Conservation (phyloP, 2,113 vertebrate species). For the Abramis brama region DNA sequence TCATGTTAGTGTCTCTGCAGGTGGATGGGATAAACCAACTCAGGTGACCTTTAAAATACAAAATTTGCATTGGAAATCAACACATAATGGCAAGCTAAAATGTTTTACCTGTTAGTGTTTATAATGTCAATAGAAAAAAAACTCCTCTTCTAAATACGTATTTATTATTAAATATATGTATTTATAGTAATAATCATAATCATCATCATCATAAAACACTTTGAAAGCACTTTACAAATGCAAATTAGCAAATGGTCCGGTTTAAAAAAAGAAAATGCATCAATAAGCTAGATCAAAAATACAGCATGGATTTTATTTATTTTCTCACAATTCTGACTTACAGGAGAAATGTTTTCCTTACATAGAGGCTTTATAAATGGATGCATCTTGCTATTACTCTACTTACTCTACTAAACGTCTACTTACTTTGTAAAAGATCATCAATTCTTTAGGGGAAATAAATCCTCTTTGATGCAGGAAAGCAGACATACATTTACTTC, state of each 20-base stretch:
- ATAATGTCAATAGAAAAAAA: background rate
- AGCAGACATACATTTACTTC: background rate
- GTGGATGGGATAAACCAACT: background rate
- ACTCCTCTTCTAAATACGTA: too few species aligned
- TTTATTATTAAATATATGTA: background rate
- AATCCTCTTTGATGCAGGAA: background rate
- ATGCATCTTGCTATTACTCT: background rate
- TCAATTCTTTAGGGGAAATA: background rate
- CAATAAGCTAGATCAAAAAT: background rate
- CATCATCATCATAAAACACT: background rate
- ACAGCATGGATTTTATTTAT: background rate
- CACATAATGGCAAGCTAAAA: background rate
- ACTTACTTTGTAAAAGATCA: slow-evolving; percentile 4
- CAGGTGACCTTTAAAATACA: background rate
- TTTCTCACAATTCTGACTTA: background rate
- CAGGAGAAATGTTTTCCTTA: background rate
- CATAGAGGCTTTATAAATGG: background rate
- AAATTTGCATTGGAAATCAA: background rate
- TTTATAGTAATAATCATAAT: background rate
- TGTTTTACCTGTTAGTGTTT: background rate
- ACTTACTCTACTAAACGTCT: too few species aligned
- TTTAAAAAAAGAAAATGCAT: background rate
- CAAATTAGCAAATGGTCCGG: background rate
- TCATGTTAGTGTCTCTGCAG: slow-evolving; percentile 22
- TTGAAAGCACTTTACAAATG: background rate